These are phyloP conservation scores for Atractosteus spatula DNA, from an alignment of 2,113 vertebrate species.

Conservation along the genomic window DNA sequence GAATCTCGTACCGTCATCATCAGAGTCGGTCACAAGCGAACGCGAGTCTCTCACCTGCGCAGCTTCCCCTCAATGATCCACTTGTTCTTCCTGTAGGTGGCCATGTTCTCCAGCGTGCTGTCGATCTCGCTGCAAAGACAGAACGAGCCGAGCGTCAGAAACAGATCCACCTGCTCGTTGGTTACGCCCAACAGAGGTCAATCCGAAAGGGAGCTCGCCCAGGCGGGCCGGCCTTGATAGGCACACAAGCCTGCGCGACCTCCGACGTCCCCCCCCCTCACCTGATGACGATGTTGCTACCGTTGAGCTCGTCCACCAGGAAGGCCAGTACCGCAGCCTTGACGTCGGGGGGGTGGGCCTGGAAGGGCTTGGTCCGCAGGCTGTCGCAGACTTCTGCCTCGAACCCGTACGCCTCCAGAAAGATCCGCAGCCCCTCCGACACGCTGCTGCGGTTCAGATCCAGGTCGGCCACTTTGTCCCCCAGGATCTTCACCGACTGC, in stretches of 20 bases:
- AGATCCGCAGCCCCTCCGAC: conserved; percentile 87
- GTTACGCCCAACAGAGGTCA: no score
- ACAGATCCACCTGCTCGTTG: not conserved
- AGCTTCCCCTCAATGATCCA: conserved; percentile 94
- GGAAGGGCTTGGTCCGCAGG: conserved; percentile 87
- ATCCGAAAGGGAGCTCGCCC: no score
- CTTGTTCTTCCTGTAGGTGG: conserved; percentile 86
- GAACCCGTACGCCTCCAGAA: conserved; percentile 80
- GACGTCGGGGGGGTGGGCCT: conserved; percentile 77
- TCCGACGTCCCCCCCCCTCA: conserved; percentile 25
- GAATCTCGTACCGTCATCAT: no score
- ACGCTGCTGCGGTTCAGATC: conserved; percentile 82
- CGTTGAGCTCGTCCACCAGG: conserved; percentile 90
- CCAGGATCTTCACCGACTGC: conserved; percentile 92
- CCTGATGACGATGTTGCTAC: conserved; percentile 83
- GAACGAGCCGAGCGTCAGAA: not conserved
- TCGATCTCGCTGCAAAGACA: conserved; percentile 82
- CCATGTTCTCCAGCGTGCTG: conserved; percentile 88
- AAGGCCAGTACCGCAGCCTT: conserved; percentile 86
- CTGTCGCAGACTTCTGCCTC: conserved; percentile 75
- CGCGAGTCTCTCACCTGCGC: conserved; percentile 67
- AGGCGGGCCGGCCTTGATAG: no score
- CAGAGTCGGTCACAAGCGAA: no score
- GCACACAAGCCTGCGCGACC: no score
- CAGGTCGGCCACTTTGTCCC: conserved; percentile 86